Evolutionary conservation across 1,140 invertebrate genomes (phyloP), one percentile per base, ranked within the genome.

Genomic region (Trichonephila clavata): DNA sequence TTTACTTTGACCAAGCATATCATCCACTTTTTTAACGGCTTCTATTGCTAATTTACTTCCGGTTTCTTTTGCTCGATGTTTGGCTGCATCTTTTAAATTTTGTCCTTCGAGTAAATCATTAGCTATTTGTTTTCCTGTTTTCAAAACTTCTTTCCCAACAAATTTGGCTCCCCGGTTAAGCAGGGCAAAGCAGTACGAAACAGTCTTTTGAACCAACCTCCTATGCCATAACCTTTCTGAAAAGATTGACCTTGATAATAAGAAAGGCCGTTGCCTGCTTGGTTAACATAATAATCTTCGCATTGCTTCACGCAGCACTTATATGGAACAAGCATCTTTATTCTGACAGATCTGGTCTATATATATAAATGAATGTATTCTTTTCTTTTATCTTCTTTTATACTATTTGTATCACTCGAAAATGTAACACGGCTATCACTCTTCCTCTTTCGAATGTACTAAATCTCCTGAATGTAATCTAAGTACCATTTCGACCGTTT

Each of bases 371-470:
- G 61, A 89, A 57, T 89, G 43, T 14, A 14, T 39, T 90, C 18
- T 68, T 21, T 14, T 21, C 43, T n/a, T 6, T 20, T 24, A 20
- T 43, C 6, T n/a, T 21, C 21, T 27, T 89, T 90, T 77, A 90
- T 90, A 90, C 6, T 59, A 77, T 50, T n/a, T 90, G 65, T 77
- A n/a, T 59, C 24, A 60, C 61, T 27, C 89, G 27, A 61, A 92
- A 92, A 68, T 86, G 61, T 14, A 92, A 14, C 4, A 39, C 63
- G 3, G 59, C 32, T 18, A 92, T 65, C 1, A 92, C 90, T 86
- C 27, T 84, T 24, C 90, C 81, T 16, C 77, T 65, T 92, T 92
- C 90, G 32, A 92, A 84, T 4, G 60, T 84, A 92, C 68, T 50
- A 68, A 65, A n/a, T 68, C 32, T 0, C 90, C 81, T 21, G 81